These are phyloP conservation scores for Ornithorhynchus anatinus DNA, from an alignment of 2,113 vertebrate species.

Conservation along the genomic window DNA sequence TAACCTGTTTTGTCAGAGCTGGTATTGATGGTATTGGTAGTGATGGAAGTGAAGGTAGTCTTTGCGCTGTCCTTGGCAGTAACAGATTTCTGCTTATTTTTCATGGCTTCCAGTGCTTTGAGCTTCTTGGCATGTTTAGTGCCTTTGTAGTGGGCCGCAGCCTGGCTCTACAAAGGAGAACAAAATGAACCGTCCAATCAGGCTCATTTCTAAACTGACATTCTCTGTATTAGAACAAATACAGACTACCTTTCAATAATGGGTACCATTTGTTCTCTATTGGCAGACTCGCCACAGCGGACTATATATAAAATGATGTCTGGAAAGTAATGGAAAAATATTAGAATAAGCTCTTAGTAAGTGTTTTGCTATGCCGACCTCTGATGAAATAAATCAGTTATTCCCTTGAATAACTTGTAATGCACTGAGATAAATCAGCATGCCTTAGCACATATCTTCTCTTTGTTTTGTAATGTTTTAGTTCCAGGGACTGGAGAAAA, in stretches of 20 bases:
- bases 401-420: too few relatives aligned
- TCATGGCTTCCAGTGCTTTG: conserved; percentile 94
- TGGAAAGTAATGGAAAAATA: conserved; percentile 31
- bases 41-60: conserved; percentile 84
- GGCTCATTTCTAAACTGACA: conserved; percentile 80
- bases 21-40: conserved; percentile 81
- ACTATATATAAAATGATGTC: conserved; percentile 65
- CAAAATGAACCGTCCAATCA: conserved; percentile 84
- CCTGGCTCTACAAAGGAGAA: conserved; percentile 95
- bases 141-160: conserved; percentile 98
- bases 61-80: conserved; percentile 86
- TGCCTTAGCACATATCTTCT: not conserved
- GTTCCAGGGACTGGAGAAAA: not conserved
- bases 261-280: conserved; percentile 68
- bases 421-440: not conserved
- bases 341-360: not conserved
- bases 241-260: conserved; percentile 80
- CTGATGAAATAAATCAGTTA: conserved; percentile 17
- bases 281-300: conserved; percentile 35
- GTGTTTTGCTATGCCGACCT: conserved; percentile 9
- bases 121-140: conserved; percentile 99
- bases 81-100: conserved; percentile 91
- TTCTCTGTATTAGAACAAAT: conserved; percentile 80
- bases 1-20: conserved; percentile 90
- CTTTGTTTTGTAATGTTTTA: not conserved